Base-by-base conservation (phyloP, 2,797 vertebrate genomes). In the Mormyrops attenuatus region DNA sequence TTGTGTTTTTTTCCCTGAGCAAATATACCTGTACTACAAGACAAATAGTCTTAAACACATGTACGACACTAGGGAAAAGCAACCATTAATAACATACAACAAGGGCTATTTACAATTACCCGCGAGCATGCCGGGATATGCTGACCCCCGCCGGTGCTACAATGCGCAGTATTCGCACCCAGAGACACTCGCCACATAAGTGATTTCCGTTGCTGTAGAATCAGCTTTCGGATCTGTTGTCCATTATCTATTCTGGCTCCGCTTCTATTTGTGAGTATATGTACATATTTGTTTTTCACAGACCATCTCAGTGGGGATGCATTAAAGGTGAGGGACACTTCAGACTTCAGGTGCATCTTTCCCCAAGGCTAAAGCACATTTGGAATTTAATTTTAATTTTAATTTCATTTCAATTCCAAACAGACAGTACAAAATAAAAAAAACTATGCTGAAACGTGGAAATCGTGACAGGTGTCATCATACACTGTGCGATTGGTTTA, bases 291-390 rank as follows among this genome's bases (percentile, higher is more conserved):
- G 49, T 82, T 20, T 47, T 82, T 44, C 77, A 82, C 77, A 82
- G 38, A 44, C 41, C 38, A n/a, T 86, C 17, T 86, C 6, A 53
- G 9, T 55, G 3, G 85, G 50, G 20, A 55, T 17, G 11, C n/a
- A 34, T 86, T 55, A 50, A 30, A 30, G 47, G 85, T 34, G 50
- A 26, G 85, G 22, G 26, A 55, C 8, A 50, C 13, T 52, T 52
- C 8, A 34, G 5, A 30, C 85, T 49, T 53, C 11, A 26, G 50
- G 34, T 34, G 22, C 50, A 5, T 41, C 85, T 22, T 60, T 60
- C 85, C 85, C 53, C 85, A 57, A 57, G 22, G 50, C 49, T 73
- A 87, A 52, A 87, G 52, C 85, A 87, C 60, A 66, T 66, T 63
- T 63, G n/a, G 60, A 26, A 73, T 73, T 73, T 38, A 38, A 63